Conservation (phyloP, 2,888 invertebrate genomes). For the Stomorhina lunata region DNA sequence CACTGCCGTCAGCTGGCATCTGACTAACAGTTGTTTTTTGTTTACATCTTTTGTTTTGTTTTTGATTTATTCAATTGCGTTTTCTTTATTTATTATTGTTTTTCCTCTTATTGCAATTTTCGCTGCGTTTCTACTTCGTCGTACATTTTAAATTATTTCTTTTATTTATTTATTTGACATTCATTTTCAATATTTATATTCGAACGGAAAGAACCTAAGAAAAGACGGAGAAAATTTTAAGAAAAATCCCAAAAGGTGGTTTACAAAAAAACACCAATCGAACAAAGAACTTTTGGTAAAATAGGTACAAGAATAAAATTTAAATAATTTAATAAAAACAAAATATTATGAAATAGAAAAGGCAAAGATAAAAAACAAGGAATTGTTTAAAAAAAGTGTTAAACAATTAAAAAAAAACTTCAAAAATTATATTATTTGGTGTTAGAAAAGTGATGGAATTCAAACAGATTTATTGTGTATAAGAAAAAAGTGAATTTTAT, state of each 20-base stretch:
- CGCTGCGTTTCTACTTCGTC: constrained; percentile 3
- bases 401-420: no score
- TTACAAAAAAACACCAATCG: constrained; percentile 44
- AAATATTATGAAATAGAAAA: neutral
- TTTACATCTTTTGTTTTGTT: constrained; percentile 41
- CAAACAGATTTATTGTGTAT: neutral
- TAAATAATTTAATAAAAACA: neutral
- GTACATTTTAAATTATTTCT: no score
- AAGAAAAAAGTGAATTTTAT: neutral
- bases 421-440: no score
- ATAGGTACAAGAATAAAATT: neutral
- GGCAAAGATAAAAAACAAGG: neutral
- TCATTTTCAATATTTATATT: constrained; percentile 49
- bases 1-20: constrained; percentile 6
- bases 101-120: constrained; percentile 1
- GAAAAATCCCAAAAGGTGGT: constrained; percentile 23
- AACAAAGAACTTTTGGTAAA: neutral
- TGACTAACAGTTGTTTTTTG: constrained; percentile 41
- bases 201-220: constrained; percentile 37
- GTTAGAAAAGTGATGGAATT: no score
- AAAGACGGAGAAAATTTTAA: neutral
- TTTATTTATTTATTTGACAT: constrained; percentile 12
- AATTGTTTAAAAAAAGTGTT: no score
- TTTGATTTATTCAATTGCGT: constrained; percentile 14
- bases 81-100: constrained; percentile 25